phyloP scores from a whole-genome alignment of 1,140 invertebrate genomes.

The Tetragnatha versicolor region DNA sequence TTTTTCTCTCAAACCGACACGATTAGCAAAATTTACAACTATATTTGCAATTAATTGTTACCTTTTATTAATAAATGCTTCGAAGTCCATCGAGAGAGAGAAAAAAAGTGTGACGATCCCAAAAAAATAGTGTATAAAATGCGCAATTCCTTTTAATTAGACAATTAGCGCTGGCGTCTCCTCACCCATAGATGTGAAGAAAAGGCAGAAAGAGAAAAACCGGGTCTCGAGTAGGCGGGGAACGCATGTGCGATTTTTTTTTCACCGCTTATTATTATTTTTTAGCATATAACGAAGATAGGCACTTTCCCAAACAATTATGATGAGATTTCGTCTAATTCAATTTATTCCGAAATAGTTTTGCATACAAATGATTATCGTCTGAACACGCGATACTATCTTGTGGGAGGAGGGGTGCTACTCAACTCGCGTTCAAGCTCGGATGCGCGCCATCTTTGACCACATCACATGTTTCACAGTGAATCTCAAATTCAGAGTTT shows the following conservation, averaged over 20 bases:
- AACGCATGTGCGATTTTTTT: background rate
- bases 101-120: too few relatives aligned
- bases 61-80: too few relatives aligned
- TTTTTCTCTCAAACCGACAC: too few relatives aligned
- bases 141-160: constrained; percentile 45
- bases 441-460: background rate
- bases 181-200: constrained; percentile 8
- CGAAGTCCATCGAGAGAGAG: too few relatives aligned
- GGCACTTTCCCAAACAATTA: constrained; percentile 53
- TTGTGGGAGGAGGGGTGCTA: background rate
- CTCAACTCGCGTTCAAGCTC: background rate
- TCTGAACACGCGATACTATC: constrained; percentile 42
- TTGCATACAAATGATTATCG: constrained; percentile 55
- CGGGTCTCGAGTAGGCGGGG: background rate
- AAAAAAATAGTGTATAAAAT: too few relatives aligned
- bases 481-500: too few relatives aligned
- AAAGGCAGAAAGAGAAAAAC: constrained; percentile 13
- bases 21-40: too few relatives aligned
- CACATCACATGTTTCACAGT: background rate
- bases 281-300: constrained; percentile 30
- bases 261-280: constrained; percentile 4
- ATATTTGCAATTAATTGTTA: too few relatives aligned
- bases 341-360: constrained; percentile 54
- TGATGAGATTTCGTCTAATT: constrained; percentile 54
- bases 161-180: constrained; percentile 33